Evolutionary conservation across 2,888 invertebrate species (phyloP), one percentile per base, ranked within the genome.

Genomic region (Allolobophora icterica): DNA sequence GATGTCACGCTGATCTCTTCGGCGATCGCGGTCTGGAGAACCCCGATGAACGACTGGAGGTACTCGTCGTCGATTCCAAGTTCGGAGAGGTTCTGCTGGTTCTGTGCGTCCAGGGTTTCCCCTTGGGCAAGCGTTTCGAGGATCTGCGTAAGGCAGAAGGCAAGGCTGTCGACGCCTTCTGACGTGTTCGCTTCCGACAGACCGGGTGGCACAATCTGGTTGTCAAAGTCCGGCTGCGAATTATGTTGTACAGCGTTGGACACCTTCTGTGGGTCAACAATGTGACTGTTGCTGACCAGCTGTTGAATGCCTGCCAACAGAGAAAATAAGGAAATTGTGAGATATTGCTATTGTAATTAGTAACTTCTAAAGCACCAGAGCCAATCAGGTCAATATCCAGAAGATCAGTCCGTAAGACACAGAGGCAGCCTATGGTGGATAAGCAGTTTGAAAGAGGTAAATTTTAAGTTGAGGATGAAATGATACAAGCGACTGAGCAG

Each of bases 21-120:
- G 21, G 87, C 87, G 8, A 87, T 87, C 38, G 87, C 87, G 38
- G 34, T 38, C 87, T 87, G 87, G 87, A 87, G 87, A 21, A 87
- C 87, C 38, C 87, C 87, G 38, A 87, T 87, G 87, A 87, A 87
- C 8, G 87, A 87, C 34, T 34, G 38, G 21, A 87, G 87, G 35
- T 87, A 34, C n/a, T 87, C 87, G 21, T 87, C 87, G 15, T 87
- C 87, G 38, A 87, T 87, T 34, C 87, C 87, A 19, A 87, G 38
- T 17, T 87, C 87, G 13, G 38, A 87, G 34, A 87, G 87, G 87
- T 87, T 87, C 87, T 35, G 87, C 24, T 87, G 87, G 87, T 34
- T 87, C 19, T n/a, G 21, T 1, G 87, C 1, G 38, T 87, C 38
- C 21, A 87, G 87, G 35, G 35, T 17, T 17, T 87, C 87, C 2